Evolutionary conservation across 2,888 invertebrate genomes (phyloP), one percentile per base, ranked within the genome.

Genomic region (Leucoptera coffeella): DNA sequence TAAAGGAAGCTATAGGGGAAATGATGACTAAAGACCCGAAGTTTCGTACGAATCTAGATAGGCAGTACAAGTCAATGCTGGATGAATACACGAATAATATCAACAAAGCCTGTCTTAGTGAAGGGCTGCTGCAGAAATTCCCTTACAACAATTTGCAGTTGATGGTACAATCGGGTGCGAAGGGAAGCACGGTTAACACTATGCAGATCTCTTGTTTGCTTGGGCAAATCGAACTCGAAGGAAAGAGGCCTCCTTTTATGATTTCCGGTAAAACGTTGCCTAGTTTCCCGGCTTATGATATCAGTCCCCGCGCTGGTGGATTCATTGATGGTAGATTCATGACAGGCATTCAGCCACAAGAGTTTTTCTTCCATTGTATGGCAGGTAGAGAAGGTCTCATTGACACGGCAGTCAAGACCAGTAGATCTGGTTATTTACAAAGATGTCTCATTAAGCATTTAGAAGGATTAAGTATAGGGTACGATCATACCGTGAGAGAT

Each of bases 311-410:
- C 45, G 90, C 96, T 1, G 95, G 99, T 6, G 99, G 99, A 1
- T 99, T 94, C 48, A 90, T 99, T 28, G 90, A 90, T 38, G 92
- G 93, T 0, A 78, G 99, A 7, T 99, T 99, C 50, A 82, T 97
- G 80, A 96, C 97, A 0, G 99, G 99, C n/a, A 92, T 99, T 39
- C 81, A 88, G 44, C 95, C 96, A 0, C 95, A 94, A 58, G 97
- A 99, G 48, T 95, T 95, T 53, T 99, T 95, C 67, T 97, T 96
- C 64, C 97, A 99, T 75, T 97, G 97, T 48, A 99, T 99, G 97
- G 99, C 99, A 28, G 99, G 99, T 29, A 80, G 99, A 57, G 99
- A 99, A 78, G 91, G 99, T 74, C 77, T 99, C 28, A 92, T 99
- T 42, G 99, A 99, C 79, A 99, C 99, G 3, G 99, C 99, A 35